Percentiles rank a stretch among this genome's conserved stretches.
These are phyloP conservation scores for Paramacrobiotus metropolitanus DNA, from an alignment of 1,140 invertebrate species.

Conservation along the genomic window DNA sequence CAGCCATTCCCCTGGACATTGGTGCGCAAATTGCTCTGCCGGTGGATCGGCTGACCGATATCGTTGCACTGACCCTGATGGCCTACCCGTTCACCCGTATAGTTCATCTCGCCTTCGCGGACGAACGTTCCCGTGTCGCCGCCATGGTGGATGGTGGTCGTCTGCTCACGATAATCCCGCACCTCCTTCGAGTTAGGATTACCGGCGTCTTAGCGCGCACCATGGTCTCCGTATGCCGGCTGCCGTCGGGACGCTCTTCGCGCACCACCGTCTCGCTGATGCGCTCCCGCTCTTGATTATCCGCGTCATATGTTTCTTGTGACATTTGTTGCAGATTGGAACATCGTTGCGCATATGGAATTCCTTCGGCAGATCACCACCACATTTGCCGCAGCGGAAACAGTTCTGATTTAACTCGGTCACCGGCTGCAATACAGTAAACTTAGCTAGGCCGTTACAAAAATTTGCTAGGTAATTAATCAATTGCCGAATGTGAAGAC, in stretches of 20 bases:
- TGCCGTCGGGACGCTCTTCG: no score
- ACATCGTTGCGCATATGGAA: neutral
- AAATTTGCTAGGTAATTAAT: no score
- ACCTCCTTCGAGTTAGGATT: neutral
- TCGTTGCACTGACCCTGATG: neutral
- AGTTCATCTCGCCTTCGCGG: neutral
- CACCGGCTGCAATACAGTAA: neutral
- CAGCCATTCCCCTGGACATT: neutral
- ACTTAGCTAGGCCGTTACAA: no score
- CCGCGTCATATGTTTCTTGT: neutral
- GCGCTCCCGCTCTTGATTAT: neutral
- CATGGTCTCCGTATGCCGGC: neutral
- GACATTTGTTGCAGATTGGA: neutral
- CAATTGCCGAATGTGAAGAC: no score
- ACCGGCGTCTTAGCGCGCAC: neutral
- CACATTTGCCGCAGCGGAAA: neutral
- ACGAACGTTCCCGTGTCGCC: no score
- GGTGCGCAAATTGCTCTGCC: neutral
- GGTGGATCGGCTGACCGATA: neutral
- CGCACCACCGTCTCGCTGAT: no score
- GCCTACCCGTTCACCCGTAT: neutral
- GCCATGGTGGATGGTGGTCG: no score
- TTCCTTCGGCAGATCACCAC: neutral
- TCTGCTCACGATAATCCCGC: no score
- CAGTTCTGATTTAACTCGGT: neutral